Evolutionary conservation across 2,797 vertebrate species (phyloP), one percentile per base, ranked within the genome.

Genomic region (Rhinella marina): DNA sequence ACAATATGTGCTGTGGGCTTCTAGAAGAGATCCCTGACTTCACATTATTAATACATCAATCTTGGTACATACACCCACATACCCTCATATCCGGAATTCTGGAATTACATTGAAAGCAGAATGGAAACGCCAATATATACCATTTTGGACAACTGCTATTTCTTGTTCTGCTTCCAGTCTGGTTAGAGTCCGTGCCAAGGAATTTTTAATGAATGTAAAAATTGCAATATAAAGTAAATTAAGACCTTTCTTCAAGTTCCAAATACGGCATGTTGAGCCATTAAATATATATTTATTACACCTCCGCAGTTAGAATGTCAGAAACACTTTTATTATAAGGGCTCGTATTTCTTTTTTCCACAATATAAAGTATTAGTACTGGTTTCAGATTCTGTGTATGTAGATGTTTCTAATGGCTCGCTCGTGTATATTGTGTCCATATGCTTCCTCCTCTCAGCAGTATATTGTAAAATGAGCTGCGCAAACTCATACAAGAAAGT

Each of bases 181-280:
- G 75, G 85, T 68, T 86, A 86, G 12, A 70, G 59, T 52, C 52
- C 48, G 62, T 56, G 85, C 85, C 85, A 86, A 86, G 85, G 52
- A 86, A 86, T 79, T 80, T 79, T 86, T 86, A 66, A 86, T 86
- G 85, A 86, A 86, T 80, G 50, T 64, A 70, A 86, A 86, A 79
- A 86, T 59, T 79, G 85, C 62, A 80, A 86, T 80, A 80, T 80
- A 86, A 85, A 86, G 76, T 86, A 80, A 86, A 86, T 86, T 79
- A 86, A 80, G 27, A 68, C 62, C 77, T 86, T 68, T 78, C 84
- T 86, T 86, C 77, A 57, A 56, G 64, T 66, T 85, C 73, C 84
- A 85, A 77, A 85, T 29, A 61, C 48, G 78, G 27, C 48, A 78
- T 80, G 85, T 86, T 64, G 76, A 80, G 61, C 64, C 21, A 80